phyloP scores from a whole-genome alignment of 2,113 vertebrate species.

The Periophthalmus modestus region DNA sequence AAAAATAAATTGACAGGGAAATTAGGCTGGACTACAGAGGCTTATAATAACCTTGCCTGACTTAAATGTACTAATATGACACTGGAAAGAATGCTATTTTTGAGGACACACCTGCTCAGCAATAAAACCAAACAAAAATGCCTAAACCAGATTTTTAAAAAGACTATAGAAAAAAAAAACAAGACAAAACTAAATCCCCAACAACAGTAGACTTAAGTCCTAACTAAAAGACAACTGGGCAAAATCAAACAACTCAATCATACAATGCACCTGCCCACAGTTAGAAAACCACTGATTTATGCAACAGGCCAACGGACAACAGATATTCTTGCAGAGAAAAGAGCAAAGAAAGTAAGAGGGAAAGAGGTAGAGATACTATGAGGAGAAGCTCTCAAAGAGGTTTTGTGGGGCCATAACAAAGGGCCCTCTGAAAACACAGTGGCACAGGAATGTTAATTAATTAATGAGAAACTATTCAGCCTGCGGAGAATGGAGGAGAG shows the following conservation, averaged over 20 bases:
- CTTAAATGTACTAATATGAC: no score
- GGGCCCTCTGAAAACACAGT: conserved; percentile 74
- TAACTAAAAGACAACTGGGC: not conserved
- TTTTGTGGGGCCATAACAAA: conserved; percentile 75
- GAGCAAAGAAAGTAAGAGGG: conserved; percentile 28
- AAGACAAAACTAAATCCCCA: no score
- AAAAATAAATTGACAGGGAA: not conserved
- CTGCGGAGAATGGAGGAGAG: conserved; percentile 57
- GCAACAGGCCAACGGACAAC: conserved; percentile 38
- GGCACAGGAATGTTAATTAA: conserved; percentile 81
- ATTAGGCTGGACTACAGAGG: not conserved
- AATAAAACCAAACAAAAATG: not conserved
- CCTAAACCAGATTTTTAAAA: not conserved
- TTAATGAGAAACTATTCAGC: conserved; percentile 78
- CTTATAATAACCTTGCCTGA: no score
- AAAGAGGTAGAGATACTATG: conserved; percentile 53
- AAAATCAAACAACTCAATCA: not conserved
- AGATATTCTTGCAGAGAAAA: conserved; percentile 45
- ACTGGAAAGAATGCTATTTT: no score
- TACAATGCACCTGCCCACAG: not conserved
- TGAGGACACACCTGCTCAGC: no score
- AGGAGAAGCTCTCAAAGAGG: conserved; percentile 69
- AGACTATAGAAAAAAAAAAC: no score
- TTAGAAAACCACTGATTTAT: conserved; percentile 25
- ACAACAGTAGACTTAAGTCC: not conserved